A percentile compares a stretch with the other conserved stretches of the same genome.
Conservation (phyloP, 2,888 invertebrate genomes). For the Nephrocerus scutellatus region DNA sequence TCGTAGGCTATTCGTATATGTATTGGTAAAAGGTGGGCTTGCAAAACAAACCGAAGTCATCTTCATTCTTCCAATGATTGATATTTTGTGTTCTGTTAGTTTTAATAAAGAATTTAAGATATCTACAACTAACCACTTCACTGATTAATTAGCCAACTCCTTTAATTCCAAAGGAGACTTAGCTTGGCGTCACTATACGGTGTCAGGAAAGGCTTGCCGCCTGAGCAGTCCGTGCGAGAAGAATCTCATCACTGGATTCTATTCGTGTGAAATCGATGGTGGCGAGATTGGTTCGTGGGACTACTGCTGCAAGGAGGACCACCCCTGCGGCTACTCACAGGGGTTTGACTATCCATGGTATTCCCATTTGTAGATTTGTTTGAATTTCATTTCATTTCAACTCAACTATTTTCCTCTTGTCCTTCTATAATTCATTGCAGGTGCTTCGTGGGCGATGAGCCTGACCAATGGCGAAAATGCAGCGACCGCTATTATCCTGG, state of each 20-base stretch:
- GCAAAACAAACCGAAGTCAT: too few species aligned
- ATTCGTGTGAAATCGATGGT: conserved; percentile 76
- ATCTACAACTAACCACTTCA: too few species aligned
- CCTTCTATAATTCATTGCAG: conserved; percentile 43
- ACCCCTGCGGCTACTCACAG: conserved; percentile 76
- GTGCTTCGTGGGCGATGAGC: conserved; percentile 75
- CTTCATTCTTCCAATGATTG: too few species aligned
- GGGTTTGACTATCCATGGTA: conserved; percentile 79
- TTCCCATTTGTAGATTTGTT: conserved; percentile 18
- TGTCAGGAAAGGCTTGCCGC: conserved; percentile 72
- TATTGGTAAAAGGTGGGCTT: too few species aligned
- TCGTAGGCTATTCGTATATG: not conserved
- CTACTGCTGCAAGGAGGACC: conserved; percentile 76
- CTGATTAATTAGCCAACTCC: not conserved
- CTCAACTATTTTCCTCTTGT: not conserved
- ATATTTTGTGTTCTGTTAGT: too few species aligned
- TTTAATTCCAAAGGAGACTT: conserved; percentile 45
- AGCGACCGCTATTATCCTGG: conserved; percentile 72
- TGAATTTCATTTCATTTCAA: not conserved
- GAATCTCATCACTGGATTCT: conserved; percentile 70
- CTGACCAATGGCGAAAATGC: conserved; percentile 81
- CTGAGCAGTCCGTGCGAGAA: conserved; percentile 62
- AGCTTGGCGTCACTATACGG: conserved; percentile 70
- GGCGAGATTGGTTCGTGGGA: conserved; percentile 69
- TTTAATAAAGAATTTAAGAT: conserved; percentile 5